Evolutionary conservation across 2,888 invertebrate species (phyloP).

Genomic region (Drosophila hawaiiensis): DNA sequence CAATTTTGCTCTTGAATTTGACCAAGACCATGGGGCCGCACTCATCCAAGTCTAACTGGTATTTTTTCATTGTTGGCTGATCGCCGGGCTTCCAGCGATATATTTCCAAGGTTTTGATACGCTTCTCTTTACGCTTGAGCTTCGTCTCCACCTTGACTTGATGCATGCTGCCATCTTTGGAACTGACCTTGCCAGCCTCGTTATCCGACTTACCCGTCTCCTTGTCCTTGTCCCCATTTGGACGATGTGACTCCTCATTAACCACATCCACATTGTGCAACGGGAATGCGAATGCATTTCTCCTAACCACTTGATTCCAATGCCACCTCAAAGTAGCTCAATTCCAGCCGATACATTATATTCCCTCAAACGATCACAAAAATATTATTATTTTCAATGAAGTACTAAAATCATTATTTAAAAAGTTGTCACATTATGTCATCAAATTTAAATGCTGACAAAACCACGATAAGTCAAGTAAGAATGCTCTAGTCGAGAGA

Average conservation of each 20-base stretch:
- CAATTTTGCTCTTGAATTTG: conserved; percentile 97
- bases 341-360: conserved; percentile 25
- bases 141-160: neutral
- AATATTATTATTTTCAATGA: neutral
- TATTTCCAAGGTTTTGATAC: conserved; percentile 91
- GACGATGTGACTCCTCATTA: neutral
- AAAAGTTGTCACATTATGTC: neutral
- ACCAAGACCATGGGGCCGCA: conserved; percentile 99
- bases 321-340: conserved; percentile 2
- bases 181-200: neutral
- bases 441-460: neutral
- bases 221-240: neutral
- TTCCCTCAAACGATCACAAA: neutral
- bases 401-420: neutral
- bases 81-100: conserved; percentile 95
- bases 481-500: neutral
- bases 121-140: conserved; percentile 22
- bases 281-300: neutral
- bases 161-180: neutral
- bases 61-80: conserved; percentile 90
- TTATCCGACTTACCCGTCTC: neutral
- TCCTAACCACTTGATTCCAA: neutral
- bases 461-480: neutral
- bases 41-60: conserved; percentile 89
- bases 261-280: neutral